Percentiles rank a stretch among this genome's conserved stretches.
These are phyloP conservation scores for Malacoctenus gilli DNA, from an alignment of 2,797 vertebrate genomes.

Conservation along the genomic window DNA sequence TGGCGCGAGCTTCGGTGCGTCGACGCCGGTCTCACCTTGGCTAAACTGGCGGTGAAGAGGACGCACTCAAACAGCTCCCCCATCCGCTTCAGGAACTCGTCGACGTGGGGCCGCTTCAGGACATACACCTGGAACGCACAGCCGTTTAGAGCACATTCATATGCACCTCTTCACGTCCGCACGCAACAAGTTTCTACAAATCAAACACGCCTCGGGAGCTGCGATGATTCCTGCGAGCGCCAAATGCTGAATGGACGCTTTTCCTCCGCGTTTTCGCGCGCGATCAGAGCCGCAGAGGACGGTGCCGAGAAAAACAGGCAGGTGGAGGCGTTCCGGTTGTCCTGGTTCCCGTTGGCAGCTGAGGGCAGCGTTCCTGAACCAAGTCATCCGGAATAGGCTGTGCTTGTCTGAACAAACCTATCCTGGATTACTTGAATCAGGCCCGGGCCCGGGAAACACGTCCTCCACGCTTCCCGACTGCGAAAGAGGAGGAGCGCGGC, in stretches of 20 bases:
- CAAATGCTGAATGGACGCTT: no score
- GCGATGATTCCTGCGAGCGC: no score
- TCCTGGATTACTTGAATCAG: slow-evolving; percentile 99
- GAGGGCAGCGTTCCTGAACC: slow-evolving; percentile 86
- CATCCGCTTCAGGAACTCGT: slow-evolving; percentile 93
- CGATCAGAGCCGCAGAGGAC: no score
- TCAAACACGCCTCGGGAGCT: no score
- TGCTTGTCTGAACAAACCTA: slow-evolving; percentile 93
- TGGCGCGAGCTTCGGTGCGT: no score
- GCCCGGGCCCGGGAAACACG: slow-evolving; percentile 71
- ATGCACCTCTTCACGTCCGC: no score
- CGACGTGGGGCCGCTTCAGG: slow-evolving; percentile 91
- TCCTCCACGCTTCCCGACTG: slow-evolving; percentile 8
- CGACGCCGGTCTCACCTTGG: slow-evolving; percentile 87
- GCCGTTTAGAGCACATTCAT: no score
- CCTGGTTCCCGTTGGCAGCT: no score
- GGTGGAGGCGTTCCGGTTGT: no score
- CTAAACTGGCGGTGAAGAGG: slow-evolving; percentile 93
- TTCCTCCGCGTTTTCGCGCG: no score
- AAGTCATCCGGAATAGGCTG: slow-evolving; percentile 99
- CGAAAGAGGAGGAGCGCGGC: no score
- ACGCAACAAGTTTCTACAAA: slow-evolving; percentile 37
- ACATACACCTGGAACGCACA: slow-evolving; percentile 86
- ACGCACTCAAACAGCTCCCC: slow-evolving; percentile 93
- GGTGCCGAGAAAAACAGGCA: no score